Conservation (phyloP, 2,113 vertebrate species). For the Neomonachus schauinslandi region DNA sequence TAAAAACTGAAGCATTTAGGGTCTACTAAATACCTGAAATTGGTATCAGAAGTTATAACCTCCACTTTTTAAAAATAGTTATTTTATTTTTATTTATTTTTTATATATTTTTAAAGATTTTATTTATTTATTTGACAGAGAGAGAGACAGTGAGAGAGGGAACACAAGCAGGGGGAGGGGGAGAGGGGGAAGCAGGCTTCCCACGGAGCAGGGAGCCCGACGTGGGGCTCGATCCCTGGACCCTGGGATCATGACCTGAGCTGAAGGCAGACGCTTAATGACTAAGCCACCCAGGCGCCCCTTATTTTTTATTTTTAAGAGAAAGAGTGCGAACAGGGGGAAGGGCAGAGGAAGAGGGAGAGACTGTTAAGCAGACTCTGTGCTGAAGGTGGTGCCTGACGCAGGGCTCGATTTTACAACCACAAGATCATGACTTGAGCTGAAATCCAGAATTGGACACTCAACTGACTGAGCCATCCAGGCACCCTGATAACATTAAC, state of each 20-base stretch:
- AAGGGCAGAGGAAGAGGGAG: no score
- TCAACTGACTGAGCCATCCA: background rate
- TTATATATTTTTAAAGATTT: no score
- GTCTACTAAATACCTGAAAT: background rate
- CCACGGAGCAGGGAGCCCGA: background rate
- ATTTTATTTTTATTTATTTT: background rate
- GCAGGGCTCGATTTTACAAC: no score
- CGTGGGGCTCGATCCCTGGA: background rate
- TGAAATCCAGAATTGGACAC: no score
- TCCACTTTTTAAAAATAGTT: background rate
- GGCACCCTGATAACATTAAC: background rate
- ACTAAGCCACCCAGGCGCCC: background rate
- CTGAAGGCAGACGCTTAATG: no score
- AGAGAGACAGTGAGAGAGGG: background rate
- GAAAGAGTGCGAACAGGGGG: no score
- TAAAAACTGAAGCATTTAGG: background rate
- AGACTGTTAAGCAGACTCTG: no score
- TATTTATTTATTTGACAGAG: no score
- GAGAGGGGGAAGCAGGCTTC: background rate
- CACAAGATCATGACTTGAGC: no score
- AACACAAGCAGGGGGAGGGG: background rate
- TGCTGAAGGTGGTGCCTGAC: no score
- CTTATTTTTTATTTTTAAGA: no score
- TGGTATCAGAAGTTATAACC: background rate
- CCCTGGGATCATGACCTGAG: background rate